Evolutionary conservation across 2,888 invertebrate species (phyloP).

Genomic region (Acrobasis suavella): DNA sequence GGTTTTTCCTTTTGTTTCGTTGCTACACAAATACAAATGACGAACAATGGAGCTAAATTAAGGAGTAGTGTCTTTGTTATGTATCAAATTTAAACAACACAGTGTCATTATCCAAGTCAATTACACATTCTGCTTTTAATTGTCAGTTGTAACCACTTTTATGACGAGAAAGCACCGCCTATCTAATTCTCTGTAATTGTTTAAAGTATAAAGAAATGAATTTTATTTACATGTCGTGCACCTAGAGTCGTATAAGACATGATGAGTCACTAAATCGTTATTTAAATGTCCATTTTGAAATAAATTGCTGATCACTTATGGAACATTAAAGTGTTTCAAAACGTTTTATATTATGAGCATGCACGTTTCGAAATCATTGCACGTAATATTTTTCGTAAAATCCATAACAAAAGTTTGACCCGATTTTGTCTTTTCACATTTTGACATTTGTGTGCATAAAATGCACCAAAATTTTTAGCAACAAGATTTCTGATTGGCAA

Average conservation of each 20-base stretch:
- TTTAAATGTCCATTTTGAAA: conserved; percentile 28
- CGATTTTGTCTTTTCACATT: neutral
- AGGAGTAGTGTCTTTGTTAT: conserved; percentile 36
- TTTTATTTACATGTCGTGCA: conserved; percentile 43
- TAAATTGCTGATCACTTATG: conserved; percentile 19
- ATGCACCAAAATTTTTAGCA: no score
- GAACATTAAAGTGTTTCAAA: conserved; percentile 18
- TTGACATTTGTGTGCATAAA: neutral
- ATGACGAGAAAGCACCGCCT: conserved; percentile 35
- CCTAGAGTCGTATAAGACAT: conserved; percentile 28
- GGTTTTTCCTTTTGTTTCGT: conserved; percentile 31
- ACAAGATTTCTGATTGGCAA: no score
- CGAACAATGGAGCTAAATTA: conserved; percentile 43
- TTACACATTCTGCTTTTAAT: conserved; percentile 50
- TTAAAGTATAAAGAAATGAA: conserved; percentile 40
- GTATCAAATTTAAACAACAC: conserved; percentile 35
- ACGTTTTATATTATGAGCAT: conserved; percentile 27
- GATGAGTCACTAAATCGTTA: conserved; percentile 28
- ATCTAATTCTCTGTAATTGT: conserved; percentile 46
- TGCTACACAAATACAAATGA: conserved; percentile 28
- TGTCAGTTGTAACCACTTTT: conserved; percentile 42
- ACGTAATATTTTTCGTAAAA: conserved; percentile 3
- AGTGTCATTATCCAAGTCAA: conserved; percentile 45
- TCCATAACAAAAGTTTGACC: neutral
- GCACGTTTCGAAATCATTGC: conserved; percentile 37